Conservation (phyloP, 2,888 invertebrate genomes). For the Harpalus rufipes region DNA sequence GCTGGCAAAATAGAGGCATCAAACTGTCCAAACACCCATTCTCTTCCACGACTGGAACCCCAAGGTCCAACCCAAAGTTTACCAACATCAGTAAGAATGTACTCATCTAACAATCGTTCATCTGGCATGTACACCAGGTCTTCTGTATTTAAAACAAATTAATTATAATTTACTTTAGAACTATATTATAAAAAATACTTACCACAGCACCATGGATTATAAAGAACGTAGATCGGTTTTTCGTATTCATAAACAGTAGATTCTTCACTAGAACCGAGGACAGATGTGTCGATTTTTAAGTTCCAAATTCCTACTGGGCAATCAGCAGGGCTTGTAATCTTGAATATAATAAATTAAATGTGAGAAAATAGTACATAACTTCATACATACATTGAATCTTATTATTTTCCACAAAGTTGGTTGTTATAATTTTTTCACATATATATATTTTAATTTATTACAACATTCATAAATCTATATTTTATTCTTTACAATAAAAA, state of each 20-base stretch:
- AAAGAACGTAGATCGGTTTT: constrained; percentile 86
- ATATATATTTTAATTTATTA: no score
- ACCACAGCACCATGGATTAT: constrained; percentile 92
- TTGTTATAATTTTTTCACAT: no score
- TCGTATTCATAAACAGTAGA: constrained; percentile 81
- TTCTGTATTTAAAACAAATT: constrained; percentile 77
- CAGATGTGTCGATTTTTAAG: constrained; percentile 81
- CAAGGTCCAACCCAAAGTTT: constrained; percentile 91
- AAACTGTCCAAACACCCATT: constrained; percentile 92
- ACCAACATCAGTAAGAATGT: constrained; percentile 89
- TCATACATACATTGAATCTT: no score
- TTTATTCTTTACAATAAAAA: no score
- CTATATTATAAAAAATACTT: constrained; percentile 69
- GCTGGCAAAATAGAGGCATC: constrained; percentile 85
- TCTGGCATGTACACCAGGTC: constrained; percentile 89
- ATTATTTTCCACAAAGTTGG: no score
- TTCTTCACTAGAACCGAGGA: constrained; percentile 75
- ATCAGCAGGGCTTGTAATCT: constrained; percentile 84
- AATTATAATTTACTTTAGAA: not conserved
- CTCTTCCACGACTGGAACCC: constrained; percentile 85
- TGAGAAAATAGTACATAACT: no score
- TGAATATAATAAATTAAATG: not conserved
- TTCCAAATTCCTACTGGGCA: constrained; percentile 85
- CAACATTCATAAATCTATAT: no score
- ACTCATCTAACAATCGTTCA: constrained; percentile 84